Evolutionary conservation across 1,140 invertebrate species (phyloP).

Genomic region (Camponotus vicinus): DNA sequence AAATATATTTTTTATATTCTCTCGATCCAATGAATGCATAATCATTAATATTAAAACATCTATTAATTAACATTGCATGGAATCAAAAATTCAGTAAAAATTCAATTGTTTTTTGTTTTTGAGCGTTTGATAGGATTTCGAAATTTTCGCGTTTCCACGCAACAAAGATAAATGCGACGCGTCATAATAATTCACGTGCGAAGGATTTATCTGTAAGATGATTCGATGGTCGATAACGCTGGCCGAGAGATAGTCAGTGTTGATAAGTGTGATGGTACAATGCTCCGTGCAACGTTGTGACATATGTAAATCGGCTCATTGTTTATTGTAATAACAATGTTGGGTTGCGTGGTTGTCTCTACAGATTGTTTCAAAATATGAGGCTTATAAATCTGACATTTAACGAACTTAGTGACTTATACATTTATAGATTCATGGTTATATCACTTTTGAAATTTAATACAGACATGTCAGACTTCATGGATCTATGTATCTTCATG

Average conservation of each 20-base stretch:
- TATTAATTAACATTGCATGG: constrained; percentile 34
- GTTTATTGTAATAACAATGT: constrained; percentile 58
- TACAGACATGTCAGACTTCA: not conserved
- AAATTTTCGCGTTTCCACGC: constrained; percentile 34
- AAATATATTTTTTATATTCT: constrained; percentile 32
- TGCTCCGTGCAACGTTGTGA: constrained; percentile 11
- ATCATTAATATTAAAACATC: constrained; percentile 22
- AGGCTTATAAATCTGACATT: constrained; percentile 13
- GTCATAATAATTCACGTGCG: constrained; percentile 40
- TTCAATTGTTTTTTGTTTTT: not conserved
- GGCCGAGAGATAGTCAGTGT: constrained; percentile 33
- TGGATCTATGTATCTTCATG: not conserved
- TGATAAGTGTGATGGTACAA: constrained; percentile 36
- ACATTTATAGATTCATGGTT: not conserved
- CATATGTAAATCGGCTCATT: constrained; percentile 51
- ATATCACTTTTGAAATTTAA: not conserved
- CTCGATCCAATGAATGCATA: not conserved
- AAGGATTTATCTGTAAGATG: constrained; percentile 60
- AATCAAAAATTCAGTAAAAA: not conserved
- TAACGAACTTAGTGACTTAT: constrained; percentile 1
- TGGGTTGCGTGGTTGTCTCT: not conserved
- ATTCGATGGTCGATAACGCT: constrained; percentile 55
- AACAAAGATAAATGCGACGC: constrained; percentile 38
- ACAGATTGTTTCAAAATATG: constrained; percentile 41
- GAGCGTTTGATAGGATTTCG: not conserved